These are phyloP conservation scores for Sebastes goodei DNA, from an alignment of 2,797 vertebrate genomes.

Conservation along the genomic window DNA sequence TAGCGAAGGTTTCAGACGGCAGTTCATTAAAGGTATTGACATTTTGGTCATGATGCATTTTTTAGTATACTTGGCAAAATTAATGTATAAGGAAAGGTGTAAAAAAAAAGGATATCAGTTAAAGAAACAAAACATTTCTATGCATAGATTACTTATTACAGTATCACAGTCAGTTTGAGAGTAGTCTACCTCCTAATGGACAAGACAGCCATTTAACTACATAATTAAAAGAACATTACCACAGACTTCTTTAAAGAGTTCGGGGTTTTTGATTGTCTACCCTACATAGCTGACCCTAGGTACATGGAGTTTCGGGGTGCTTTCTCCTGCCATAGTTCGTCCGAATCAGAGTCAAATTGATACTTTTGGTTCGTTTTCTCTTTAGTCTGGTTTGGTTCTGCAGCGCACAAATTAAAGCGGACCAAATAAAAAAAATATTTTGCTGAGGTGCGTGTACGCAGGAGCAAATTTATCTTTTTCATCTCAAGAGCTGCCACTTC, in stretches of 20 bases:
- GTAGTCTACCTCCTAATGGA: neutral
- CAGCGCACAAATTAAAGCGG: too few relatives aligned
- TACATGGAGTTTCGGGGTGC: neutral
- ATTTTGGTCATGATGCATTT: neutral
- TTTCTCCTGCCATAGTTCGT: too few relatives aligned
- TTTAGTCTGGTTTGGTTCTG: too few relatives aligned
- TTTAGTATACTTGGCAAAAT: neutral
- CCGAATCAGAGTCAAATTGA: too few relatives aligned
- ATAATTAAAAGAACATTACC: neutral
- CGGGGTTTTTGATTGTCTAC: neutral
- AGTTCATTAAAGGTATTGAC: slow-evolving; percentile 89
- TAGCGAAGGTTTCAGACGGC: slow-evolving; percentile 94
- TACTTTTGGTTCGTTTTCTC: too few relatives aligned
- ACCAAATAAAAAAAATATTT: too few relatives aligned
- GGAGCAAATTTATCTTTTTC: too few relatives aligned
- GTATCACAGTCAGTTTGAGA: neutral
- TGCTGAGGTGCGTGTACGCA: too few relatives aligned
- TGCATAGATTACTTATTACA: neutral
- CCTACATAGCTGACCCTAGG: neutral
- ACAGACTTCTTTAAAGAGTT: neutral
- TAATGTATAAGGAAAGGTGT: neutral
- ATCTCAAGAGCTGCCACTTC: too few relatives aligned
- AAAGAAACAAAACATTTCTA: neutral
- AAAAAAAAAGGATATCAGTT: neutral
- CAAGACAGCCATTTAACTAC: too few relatives aligned